Evolutionary conservation across 2,113 vertebrate genomes (phyloP), one percentile per base, ranked within the genome.

Genomic region (Corythoichthys intestinalis): DNA sequence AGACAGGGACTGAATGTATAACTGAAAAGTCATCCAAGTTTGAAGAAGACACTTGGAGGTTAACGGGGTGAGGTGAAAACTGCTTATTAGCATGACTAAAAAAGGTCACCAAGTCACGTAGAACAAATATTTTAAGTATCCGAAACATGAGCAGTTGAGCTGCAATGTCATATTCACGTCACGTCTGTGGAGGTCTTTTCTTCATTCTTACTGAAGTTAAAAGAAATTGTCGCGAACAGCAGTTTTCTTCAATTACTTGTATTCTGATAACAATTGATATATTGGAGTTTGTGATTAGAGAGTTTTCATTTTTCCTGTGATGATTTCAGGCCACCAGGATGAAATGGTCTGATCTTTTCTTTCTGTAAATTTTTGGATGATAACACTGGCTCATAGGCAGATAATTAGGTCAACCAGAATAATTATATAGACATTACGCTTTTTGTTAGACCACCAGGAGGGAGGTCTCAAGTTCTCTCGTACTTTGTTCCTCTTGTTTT

Each of bases 1-100:
- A 70, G 53, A 72, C 75, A 66, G 44, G 73, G 76, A 66, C 14
- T 14, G 80, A 83, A 86, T 82, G 69, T 70, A 66, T 69, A 80
- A 74, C 63, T 57, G 47, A 48, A 56, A 66, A 46, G 41, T 63
- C 41, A 63, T 72, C 64, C 17, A 34, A 65, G 72, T 73, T 70
- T 52, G 6, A 54, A 53, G 44, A 48, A 66, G 54, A 47, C 35
- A 41, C 15, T 2, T 49, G 47, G 34, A 65, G 9, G 46, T 70
- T 67, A 20, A 20, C 59, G 59, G 59, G 10, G 39, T 28, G 59
- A 11, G 59, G 17, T 46, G 39, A 62, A 20, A 44, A 46, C 41
- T 46, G n/a, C 57, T 60, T 65, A 58, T 37, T 53, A 65, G 72
- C 38, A 50, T 58, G 53, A 67, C 41, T 56, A 56, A 65, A 58